A percentile compares a stretch with the other conserved stretches of the same genome.
Conservation (phyloP, 2,888 invertebrate species). For the Drosophila paranaensis region DNA sequence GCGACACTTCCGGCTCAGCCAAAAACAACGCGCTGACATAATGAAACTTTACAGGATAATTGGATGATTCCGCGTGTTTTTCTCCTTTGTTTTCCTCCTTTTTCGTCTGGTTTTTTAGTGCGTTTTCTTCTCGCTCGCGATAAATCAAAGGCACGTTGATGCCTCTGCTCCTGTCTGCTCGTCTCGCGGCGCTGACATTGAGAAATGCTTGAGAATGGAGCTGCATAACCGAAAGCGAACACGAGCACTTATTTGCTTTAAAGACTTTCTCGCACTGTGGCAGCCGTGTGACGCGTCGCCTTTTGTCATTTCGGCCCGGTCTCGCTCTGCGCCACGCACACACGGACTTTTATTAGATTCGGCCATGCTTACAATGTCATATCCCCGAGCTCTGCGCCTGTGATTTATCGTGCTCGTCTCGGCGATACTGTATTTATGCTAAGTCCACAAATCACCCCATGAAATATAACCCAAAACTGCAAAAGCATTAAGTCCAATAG, state of each 20-base stretch:
- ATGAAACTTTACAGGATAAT: conserved; percentile 79
- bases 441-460: conserved; percentile 74
- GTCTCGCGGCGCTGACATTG: conserved; percentile 52
- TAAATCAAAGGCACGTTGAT: conserved; percentile 67
- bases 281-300: conserved; percentile 1
- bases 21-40: conserved; percentile 68
- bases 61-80: conserved; percentile 70
- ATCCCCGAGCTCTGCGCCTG: conserved; percentile 47
- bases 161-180: conserved; percentile 33
- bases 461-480: conserved; percentile 60
- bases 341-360: conserved; percentile 63
- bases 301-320: conserved; percentile 17
- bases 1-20: conserved; percentile 56
- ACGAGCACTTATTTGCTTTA: conserved; percentile 48
- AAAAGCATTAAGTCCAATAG: conserved; percentile 60
- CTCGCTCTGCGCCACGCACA: conserved; percentile 40
- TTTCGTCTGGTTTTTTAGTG: conserved; percentile 19
- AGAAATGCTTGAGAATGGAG: conserved; percentile 58
- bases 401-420: conserved; percentile 69
- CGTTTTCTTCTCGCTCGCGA: conserved; percentile 31
- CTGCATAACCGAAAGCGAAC: conserved; percentile 15
- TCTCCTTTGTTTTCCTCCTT: conserved; percentile 6
- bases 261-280: conserved; percentile 30
- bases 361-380: conserved; percentile 53
- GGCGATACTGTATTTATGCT: conserved; percentile 53